A percentile compares a stretch with the other conserved stretches of the same genome.
Conservation (phyloP, 2,113 vertebrate species). For the Peromyscus leucopus region DNA sequence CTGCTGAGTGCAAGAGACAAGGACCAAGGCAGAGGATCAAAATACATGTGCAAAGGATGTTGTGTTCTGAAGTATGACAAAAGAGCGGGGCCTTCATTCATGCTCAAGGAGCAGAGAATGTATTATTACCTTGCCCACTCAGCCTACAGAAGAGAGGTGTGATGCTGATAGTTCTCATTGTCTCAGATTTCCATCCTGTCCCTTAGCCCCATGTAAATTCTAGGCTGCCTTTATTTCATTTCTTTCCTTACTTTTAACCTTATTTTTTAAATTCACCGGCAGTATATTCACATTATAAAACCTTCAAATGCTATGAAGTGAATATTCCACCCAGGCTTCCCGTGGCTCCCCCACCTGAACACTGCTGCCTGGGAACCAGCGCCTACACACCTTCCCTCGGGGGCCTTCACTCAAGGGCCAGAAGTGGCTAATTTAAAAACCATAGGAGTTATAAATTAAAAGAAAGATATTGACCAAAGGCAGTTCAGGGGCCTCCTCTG, state of each 20-base stretch:
- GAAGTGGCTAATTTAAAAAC: background rate
- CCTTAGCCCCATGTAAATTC: rapidly evolving
- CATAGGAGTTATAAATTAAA: background rate
- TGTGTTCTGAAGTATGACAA: background rate
- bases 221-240: background rate
- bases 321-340: background rate
- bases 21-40: background rate
- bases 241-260: slow-evolving; percentile 28
- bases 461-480: background rate
- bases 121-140: background rate
- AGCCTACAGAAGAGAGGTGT: too few relatives aligned
- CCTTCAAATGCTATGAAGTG: background rate
- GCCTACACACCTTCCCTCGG: too few relatives aligned
- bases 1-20: background rate
- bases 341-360: background rate
- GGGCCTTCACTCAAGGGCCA: background rate
- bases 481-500: background rate
- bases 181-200: background rate
- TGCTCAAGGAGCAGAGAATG: background rate
- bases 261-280: background rate
- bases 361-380: background rate
- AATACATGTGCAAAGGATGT: background rate
- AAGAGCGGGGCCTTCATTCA: background rate
- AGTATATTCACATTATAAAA: background rate
- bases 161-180: rapidly evolving